Percentiles rank a stretch among this genome's conserved stretches.
Evolutionary conservation across 2,888 invertebrate species (phyloP).

Genomic region (Epistrophe eligans): DNA sequence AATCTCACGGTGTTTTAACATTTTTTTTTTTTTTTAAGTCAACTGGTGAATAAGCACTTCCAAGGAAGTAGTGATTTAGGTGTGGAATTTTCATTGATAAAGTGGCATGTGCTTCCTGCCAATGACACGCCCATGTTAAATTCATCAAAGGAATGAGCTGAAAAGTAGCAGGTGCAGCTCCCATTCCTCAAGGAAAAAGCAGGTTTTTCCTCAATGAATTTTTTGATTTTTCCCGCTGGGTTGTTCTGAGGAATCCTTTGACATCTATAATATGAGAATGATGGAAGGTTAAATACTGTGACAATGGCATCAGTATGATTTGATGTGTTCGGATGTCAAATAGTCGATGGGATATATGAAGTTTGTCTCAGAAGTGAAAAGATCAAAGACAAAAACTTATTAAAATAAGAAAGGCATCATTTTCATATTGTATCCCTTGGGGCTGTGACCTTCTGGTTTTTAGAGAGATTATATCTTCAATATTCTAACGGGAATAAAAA

Average conservation of each 20-base stretch:
- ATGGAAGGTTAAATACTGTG: constrained; percentile 56
- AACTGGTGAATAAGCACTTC: too few relatives aligned
- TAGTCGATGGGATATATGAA: constrained; percentile 11
- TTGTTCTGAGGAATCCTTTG: constrained; percentile 6
- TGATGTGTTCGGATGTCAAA: constrained; percentile 35
- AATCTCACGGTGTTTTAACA: too few relatives aligned
- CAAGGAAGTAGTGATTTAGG: too few relatives aligned
- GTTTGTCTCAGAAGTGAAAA: background rate
- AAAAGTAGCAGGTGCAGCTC: too few relatives aligned
- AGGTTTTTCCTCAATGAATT: too few relatives aligned
- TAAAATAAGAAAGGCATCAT: background rate
- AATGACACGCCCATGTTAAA: too few relatives aligned
- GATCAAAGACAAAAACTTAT: constrained; percentile 26
- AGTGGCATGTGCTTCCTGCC: too few relatives aligned
- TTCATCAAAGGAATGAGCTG: too few relatives aligned
- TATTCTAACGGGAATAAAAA: background rate
- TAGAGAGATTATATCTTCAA: background rate
- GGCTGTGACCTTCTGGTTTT: constrained; percentile 16
- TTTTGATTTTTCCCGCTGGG: too few relatives aligned
- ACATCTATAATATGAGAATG: constrained; percentile 2
- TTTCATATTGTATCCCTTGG: background rate
- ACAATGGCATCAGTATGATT: constrained; percentile 13
- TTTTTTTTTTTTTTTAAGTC: too few relatives aligned
- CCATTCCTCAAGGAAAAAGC: too few relatives aligned
- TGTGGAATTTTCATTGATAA: too few relatives aligned